phyloP scores from a whole-genome alignment of 2,797 vertebrate species.

The Semotilus atromaculatus region DNA sequence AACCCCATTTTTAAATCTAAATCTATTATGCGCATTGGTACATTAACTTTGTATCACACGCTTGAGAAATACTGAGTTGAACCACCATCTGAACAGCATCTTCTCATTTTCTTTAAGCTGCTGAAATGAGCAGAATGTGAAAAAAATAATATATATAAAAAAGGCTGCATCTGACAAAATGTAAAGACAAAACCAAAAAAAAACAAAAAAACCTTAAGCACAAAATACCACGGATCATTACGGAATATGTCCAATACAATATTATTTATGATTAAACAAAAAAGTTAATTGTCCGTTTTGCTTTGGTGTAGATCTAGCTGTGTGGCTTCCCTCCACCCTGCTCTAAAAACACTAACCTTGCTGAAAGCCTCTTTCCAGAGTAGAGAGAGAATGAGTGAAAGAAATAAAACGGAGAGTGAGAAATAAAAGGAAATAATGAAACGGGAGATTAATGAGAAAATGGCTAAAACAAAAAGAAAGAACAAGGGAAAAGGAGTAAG shows the following conservation, averaged over 20 bases:
- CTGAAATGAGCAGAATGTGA: constrained; percentile 41
- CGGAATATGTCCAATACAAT: constrained; percentile 51
- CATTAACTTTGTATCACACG: constrained; percentile 40
- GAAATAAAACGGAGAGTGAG: constrained; percentile 34
- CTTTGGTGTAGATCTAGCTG: constrained; percentile 36
- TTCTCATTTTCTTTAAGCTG: constrained; percentile 22
- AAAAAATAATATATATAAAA: constrained; percentile 53
- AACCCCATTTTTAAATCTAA: background rate
- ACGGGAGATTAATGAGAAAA: constrained; percentile 3
- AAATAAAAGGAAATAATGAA: constrained; percentile 41
- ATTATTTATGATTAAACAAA: constrained; percentile 47
- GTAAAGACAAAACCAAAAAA: constrained; percentile 12
- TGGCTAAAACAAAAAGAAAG: constrained; percentile 24
- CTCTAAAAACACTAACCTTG: constrained; percentile 43
- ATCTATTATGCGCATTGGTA: constrained; percentile 26
- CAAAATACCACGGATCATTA: constrained; percentile 61
- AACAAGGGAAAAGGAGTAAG: background rate
- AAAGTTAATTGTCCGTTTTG: constrained; percentile 49
- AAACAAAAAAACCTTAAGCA: constrained; percentile 10
- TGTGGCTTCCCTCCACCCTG: constrained; percentile 7
- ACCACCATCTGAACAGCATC: constrained; percentile 11
- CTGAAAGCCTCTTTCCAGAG: constrained; percentile 58
- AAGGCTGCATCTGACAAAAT: constrained; percentile 25
- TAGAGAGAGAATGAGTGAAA: constrained; percentile 1
- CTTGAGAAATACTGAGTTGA: constrained; percentile 26